Percentiles rank a stretch among this genome's conserved stretches.
phyloP scores from a whole-genome alignment of 92 coral and sea anemone species.

The Parazoanthus darwini region DNA sequence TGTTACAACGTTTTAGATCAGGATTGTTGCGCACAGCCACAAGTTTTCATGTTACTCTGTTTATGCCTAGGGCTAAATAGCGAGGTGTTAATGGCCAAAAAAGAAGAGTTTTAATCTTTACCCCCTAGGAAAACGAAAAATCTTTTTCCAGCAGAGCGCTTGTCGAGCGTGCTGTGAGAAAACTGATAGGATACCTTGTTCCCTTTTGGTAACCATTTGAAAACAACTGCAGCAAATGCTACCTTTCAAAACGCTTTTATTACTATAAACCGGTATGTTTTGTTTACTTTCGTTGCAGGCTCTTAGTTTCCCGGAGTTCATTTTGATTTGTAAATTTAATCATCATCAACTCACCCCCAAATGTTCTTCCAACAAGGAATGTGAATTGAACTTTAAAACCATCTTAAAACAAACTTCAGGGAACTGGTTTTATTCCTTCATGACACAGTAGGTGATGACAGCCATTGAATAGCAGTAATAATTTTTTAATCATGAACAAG shows the following conservation, averaged over 20 bases:
- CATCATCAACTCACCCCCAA: neutral
- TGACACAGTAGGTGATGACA: slow-evolving; percentile 57
- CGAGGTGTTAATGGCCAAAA: slow-evolving; percentile 40
- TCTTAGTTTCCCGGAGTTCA: neutral
- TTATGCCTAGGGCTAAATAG: slow-evolving; percentile 23
- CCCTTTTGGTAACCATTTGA: slow-evolving; percentile 10
- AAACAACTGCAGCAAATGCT: neutral
- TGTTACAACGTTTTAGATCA: too few relatives aligned
- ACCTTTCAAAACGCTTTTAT: neutral
- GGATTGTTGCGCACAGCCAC: neutral
- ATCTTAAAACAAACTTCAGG: slow-evolving; percentile 20
- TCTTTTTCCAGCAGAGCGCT: slow-evolving; percentile 15
- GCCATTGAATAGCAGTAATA: slow-evolving; percentile 62
- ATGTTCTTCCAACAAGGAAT: neutral
- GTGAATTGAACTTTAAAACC: slow-evolving; percentile 44
- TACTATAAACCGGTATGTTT: neutral
- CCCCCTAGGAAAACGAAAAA: slow-evolving; percentile 26
- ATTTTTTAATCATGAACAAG: slow-evolving; percentile 41
- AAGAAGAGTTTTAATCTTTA: slow-evolving; percentile 12
- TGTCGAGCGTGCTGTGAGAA: slow-evolving; percentile 12
- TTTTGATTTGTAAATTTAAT: neutral
- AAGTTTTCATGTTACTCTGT: neutral
- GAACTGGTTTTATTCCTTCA: slow-evolving; percentile 34
- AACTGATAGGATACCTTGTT: slow-evolving; percentile 4
- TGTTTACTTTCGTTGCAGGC: neutral